Evolutionary conservation across 2,113 vertebrate genomes (phyloP).

Genomic region (Rhadina sibilatrix): DNA sequence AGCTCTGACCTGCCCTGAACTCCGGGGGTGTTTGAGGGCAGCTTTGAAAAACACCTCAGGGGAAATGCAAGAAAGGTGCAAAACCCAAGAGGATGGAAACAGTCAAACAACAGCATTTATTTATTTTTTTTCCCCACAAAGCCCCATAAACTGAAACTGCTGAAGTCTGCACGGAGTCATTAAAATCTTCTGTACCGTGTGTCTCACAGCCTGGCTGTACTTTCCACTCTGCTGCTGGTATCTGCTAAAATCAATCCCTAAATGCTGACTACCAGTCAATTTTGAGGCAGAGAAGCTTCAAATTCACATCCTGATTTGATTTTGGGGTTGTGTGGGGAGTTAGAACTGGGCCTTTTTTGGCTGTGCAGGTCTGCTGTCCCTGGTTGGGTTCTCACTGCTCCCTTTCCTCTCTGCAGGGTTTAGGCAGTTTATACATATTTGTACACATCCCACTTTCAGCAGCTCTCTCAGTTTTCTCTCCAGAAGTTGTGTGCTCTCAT

Average conservation of each 20-base stretch:
- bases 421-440: conserved; percentile 10
- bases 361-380: not conserved
- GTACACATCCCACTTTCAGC: conserved; percentile 15
- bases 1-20: not conserved
- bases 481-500: conserved; percentile 47
- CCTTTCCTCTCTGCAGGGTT: not conserved
- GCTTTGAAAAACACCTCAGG: not conserved
- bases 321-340: not conserved
- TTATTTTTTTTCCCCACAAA: not conserved
- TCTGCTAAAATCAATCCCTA: not conserved
- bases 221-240: conserved; percentile 27
- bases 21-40: not conserved
- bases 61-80: not conserved
- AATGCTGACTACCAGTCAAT: not conserved
- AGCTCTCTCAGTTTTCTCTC: conserved; percentile 1
- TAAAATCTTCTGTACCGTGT: not conserved
- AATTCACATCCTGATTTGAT: not conserved
- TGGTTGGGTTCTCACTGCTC: not conserved
- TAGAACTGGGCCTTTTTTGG: not conserved
- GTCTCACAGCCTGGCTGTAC: not conserved
- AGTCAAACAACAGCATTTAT: not conserved
- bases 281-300: not conserved
- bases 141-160: conserved; percentile 25
- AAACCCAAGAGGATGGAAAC: conserved; percentile 22
- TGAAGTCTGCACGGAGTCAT: conserved; percentile 8